Base-by-base conservation (phyloP, 2,888 invertebrate genomes). In the Cremastinae sp. region DNA sequence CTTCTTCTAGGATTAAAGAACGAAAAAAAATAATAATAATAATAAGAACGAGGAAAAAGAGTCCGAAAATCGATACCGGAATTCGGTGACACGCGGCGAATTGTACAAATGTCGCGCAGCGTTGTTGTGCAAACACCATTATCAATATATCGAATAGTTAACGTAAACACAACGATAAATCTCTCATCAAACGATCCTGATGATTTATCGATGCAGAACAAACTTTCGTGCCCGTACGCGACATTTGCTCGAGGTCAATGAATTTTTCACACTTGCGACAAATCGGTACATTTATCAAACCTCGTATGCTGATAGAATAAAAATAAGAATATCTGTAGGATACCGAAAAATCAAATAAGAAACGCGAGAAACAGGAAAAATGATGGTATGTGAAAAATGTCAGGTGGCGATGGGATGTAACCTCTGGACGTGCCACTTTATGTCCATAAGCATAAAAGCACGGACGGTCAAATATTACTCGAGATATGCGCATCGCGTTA, bases 361-460 rank as follows among this genome's bases (percentile, higher is more conserved):
- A 56, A 43, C 51, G 45, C 41, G 49, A 51, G 43, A 72, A 43
- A 53, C 45, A 56, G 47, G 45, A 35, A 47, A 16, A 69, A 64
- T 59, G 39, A 39, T 73, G 62, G 41, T 69, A 69, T 73, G 76
- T 45, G 69, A 76, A 76, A n/a, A 39, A 14, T 53, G 28, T 41
- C 76, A 76, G 69, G 59, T 76, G 76, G 59, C 39, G 39, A 51
- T 71, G 45, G 55, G 47, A 73, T 64, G 64, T 73, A 69, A 73
- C 73, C 73, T 53, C 76, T 51, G 39, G 10, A 47, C 22, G 49
- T 28, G 39, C 39, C 55, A 39, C 49, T 45, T 58, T 51, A 20
- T 22, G 53, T 64, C 75, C 72, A 56, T 56, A 61, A 49, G 53
- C 49, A 69, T 45, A 5, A 5, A 28, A 28, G 28, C 28, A 70